These are phyloP conservation scores for Zosterops lateralis DNA, from an alignment of 2,113 vertebrate genomes.

Conservation along the genomic window DNA sequence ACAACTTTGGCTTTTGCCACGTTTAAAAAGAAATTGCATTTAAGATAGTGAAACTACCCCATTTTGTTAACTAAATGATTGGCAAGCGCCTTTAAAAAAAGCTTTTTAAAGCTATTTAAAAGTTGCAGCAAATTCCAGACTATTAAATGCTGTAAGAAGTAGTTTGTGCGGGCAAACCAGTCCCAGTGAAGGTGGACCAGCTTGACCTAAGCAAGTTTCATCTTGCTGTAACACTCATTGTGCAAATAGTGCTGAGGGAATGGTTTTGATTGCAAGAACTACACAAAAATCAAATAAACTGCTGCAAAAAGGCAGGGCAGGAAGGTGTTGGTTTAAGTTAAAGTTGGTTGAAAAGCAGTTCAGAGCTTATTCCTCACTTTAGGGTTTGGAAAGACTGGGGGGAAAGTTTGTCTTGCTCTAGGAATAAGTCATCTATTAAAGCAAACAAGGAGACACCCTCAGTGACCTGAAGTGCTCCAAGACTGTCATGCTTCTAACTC, in stretches of 20 bases:
- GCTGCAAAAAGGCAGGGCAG: not conserved
- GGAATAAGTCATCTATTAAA: not conserved
- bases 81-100: not conserved
- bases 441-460: not conserved
- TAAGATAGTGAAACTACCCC: not conserved
- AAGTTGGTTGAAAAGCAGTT: not conserved
- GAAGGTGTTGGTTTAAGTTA: not conserved
- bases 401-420: not conserved
- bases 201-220: not conserved
- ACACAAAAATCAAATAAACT: not conserved
- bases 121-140: not conserved
- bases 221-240: not conserved
- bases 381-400: not conserved
- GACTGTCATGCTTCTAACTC: not conserved
- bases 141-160: not conserved
- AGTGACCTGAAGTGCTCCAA: not conserved
- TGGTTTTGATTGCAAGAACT: not conserved
- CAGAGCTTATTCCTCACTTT: not conserved
- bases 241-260: not conserved
- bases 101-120: not conserved
- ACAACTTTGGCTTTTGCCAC: not conserved
- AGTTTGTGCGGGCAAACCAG: not conserved
- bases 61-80: too few relatives aligned
- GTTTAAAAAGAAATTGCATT: not conserved
- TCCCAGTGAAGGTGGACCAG: not conserved